Percentiles rank a stretch among this genome's conserved stretches.
Evolutionary conservation across 2,797 vertebrate genomes (phyloP).

Genomic region (Poeciliopsis infans): DNA sequence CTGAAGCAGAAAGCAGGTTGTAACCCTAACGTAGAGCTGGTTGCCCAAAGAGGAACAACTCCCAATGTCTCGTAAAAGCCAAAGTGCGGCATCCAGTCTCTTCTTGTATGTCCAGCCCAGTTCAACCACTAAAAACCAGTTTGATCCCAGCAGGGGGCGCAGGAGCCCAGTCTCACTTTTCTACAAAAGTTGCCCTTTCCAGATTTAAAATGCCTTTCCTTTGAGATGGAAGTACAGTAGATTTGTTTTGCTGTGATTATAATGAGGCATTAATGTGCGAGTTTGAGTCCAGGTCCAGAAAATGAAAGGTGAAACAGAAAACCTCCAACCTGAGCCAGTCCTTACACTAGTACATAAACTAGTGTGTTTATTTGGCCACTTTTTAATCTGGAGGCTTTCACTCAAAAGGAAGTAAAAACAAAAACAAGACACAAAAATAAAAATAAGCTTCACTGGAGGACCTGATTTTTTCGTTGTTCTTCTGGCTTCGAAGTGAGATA

Average conservation of each 20-base stretch:
- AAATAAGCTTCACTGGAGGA: conserved; percentile 10
- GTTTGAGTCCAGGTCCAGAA: background rate
- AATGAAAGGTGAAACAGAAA: background rate
- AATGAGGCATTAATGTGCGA: conserved; percentile 9
- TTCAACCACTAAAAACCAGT: conserved; percentile 71
- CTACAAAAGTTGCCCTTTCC: conserved; percentile 29
- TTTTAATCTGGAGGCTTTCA: conserved; percentile 28
- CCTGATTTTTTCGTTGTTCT: conserved; percentile 38
- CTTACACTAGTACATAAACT: conserved; percentile 36
- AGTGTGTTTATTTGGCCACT: conserved; percentile 39
- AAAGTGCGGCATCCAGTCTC: conserved; percentile 32
- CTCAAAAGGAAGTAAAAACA: conserved; percentile 19
- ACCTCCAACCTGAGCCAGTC: conserved; percentile 33
- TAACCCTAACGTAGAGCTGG: conserved; percentile 21
- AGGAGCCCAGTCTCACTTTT: conserved; percentile 52
- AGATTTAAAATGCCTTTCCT: conserved; percentile 25
- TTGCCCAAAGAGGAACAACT: conserved; percentile 37
- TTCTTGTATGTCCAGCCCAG: conserved; percentile 47
- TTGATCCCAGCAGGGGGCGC: conserved; percentile 76
- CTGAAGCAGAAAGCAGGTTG: background rate
- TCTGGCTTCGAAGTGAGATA: conserved; percentile 22
- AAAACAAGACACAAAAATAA: conserved; percentile 1
- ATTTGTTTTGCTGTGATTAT: conserved; percentile 7
- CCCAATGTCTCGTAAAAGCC: conserved; percentile 22
- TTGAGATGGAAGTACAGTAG: conserved; percentile 9